phyloP scores from a whole-genome alignment of 2,888 invertebrate genomes.

The Diarsia brunnea region DNA sequence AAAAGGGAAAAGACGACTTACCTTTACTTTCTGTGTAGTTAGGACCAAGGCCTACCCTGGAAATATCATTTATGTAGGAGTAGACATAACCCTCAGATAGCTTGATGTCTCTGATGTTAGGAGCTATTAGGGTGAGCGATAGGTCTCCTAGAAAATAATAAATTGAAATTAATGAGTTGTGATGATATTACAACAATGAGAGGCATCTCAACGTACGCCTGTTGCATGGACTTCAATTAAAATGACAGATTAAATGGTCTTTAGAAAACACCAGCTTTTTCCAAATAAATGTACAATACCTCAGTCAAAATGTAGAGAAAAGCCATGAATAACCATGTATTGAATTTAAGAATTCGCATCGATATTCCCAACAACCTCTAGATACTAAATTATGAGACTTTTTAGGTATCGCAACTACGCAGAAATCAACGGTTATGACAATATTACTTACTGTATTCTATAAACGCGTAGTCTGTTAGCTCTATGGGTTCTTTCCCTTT shows the following conservation, averaged over 20 bases:
- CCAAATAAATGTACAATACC: no score
- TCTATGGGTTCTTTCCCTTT: constrained; percentile 70
- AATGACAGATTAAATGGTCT: no score
- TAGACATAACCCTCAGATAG: constrained; percentile 60
- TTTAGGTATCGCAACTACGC: no score
- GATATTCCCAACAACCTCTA: no score
- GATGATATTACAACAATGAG: neutral
- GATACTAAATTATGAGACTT: no score
- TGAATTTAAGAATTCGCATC: no score
- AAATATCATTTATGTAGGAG: constrained; percentile 57
- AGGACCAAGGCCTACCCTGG: constrained; percentile 61
- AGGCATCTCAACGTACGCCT: neutral
- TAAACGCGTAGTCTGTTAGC: constrained; percentile 51
- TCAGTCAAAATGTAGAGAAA: no score
- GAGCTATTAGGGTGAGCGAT: constrained; percentile 72
- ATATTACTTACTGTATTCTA: constrained; percentile 66
- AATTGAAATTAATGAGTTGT: neutral
- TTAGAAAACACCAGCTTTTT: no score
- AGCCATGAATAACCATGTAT: no score
- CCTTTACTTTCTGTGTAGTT: constrained; percentile 64
- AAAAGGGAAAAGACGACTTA: constrained; percentile 31
- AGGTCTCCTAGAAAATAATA: constrained; percentile 62
- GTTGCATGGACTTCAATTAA: no score
- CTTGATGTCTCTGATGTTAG: constrained; percentile 53
- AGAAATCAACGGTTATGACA: no score